A percentile compares a stretch with the other conserved stretches of the same genome.
These are phyloP conservation scores for Sula dactylatra DNA, from an alignment of 2,113 vertebrate species.

Conservation along the genomic window DNA sequence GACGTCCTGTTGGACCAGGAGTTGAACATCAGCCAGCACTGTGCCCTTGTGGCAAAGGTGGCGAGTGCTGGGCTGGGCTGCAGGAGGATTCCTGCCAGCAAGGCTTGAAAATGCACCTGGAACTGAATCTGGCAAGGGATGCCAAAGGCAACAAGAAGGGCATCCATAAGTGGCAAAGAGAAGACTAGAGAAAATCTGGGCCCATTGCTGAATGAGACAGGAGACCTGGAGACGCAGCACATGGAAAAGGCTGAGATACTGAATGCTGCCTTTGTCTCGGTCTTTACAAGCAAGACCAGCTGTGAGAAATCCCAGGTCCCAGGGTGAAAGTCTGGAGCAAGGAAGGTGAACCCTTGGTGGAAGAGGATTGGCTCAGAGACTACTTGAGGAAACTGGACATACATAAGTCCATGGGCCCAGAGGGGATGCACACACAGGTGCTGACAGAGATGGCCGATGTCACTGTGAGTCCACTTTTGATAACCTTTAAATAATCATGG, in stretches of 20 bases:
- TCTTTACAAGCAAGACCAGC: background rate
- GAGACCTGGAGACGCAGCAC: background rate
- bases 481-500: no score
- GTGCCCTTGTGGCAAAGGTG: background rate
- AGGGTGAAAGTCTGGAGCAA: no score
- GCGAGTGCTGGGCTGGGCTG: background rate
- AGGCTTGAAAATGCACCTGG: background rate
- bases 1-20: background rate
- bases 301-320: background rate
- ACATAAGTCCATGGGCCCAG: background rate
- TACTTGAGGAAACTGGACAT: background rate
- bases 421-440: no score
- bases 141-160: background rate
- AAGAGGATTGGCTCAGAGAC: background rate
- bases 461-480: no score
- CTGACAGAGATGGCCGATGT: no score
- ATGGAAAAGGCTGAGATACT: background rate
- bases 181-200: background rate
- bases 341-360: background rate
- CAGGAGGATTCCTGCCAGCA: background rate
- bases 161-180: background rate
- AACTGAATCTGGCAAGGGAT: background rate
- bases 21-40: background rate
- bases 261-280: background rate
- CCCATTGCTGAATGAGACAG: background rate